These are phyloP conservation scores for Brachionus plicatilis DNA, from an alignment of 1,140 invertebrate genomes.

Conservation along the genomic window DNA sequence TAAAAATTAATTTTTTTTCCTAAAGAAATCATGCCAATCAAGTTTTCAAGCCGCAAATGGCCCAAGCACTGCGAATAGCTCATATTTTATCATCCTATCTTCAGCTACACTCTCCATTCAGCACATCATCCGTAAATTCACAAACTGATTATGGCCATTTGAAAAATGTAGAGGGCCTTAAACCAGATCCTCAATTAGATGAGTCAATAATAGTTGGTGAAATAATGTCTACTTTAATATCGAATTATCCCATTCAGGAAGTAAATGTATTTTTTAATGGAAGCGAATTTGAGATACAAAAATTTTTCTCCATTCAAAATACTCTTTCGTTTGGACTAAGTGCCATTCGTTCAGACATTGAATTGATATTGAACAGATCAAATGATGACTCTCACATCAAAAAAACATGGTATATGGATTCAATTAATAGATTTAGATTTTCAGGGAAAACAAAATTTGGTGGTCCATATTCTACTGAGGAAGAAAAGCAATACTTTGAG, in stretches of 20 bases:
- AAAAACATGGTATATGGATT: constrained; percentile 30
- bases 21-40: constrained; percentile 32
- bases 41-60: constrained; percentile 25
- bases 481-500: background rate
- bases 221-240: constrained; percentile 10
- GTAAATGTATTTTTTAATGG: constrained; percentile 35
- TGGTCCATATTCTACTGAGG: background rate
- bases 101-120: constrained; percentile 14
- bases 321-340: constrained; percentile 15
- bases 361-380: constrained; percentile 5
- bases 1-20: background rate
- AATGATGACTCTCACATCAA: constrained; percentile 35
- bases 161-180: background rate
- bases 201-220: constrained; percentile 11
- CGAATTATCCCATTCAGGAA: constrained; percentile 24
- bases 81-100: constrained; percentile 34
- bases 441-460: background rate
- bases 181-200: constrained; percentile 38
- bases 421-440: constrained; percentile 5
- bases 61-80: constrained; percentile 24
- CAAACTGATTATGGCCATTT: background rate
- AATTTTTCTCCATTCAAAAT: constrained; percentile 32
- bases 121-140: constrained; percentile 7
- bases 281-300: constrained; percentile 35
- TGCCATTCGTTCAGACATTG: constrained; percentile 20